Conservation (phyloP, 1,140 invertebrate genomes). For the Saxidomus purpurata region DNA sequence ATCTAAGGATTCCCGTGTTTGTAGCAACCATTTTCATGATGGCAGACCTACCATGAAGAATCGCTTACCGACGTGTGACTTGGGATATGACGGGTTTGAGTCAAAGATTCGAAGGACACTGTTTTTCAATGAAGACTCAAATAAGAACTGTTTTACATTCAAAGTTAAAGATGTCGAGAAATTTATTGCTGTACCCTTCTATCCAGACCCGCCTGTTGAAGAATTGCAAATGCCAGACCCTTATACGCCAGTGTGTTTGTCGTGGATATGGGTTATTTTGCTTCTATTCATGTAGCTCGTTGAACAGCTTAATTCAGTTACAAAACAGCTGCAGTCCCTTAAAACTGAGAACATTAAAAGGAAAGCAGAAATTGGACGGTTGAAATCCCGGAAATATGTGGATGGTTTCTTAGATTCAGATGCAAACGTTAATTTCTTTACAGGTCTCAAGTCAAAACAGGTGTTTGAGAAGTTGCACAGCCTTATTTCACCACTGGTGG, state of each 20-base stretch:
- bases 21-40: constrained; percentile 19
- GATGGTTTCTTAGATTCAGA: constrained; percentile 33
- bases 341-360: background rate
- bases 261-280: background rate
- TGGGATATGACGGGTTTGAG: constrained; percentile 42
- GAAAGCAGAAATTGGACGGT: background rate
- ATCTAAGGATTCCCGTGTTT: constrained; percentile 29
- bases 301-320: background rate
- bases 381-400: background rate
- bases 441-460: background rate
- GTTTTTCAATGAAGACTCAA: background rate
- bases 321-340: background rate
- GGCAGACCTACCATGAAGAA: constrained; percentile 23
- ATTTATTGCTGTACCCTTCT: too few species aligned
- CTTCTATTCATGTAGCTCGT: background rate
- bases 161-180: background rate
- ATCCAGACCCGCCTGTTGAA: background rate
- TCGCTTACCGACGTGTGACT: constrained; percentile 1
- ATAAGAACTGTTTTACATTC: background rate
- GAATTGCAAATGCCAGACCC: background rate
- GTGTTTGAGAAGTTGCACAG: constrained; percentile 39
- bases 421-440: constrained; percentile 21
- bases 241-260: too few species aligned
- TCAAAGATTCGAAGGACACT: constrained; percentile 1
- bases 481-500: constrained; percentile 13